Evolutionary conservation across 2,888 invertebrate species (phyloP), one percentile per base, ranked within the genome.

Genomic region (Sacculina carcini): DNA sequence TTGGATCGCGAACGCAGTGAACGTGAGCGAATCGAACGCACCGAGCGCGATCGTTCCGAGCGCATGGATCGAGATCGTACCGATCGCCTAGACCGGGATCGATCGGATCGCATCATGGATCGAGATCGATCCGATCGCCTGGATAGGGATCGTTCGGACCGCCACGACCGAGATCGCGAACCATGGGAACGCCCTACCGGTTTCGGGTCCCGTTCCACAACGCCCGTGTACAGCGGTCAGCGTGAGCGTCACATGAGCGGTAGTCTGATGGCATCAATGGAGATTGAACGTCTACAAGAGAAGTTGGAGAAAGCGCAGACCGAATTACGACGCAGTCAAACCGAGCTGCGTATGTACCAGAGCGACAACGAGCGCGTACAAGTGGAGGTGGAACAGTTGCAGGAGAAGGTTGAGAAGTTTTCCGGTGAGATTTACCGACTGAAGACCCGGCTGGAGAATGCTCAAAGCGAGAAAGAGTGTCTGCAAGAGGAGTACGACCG

Each of bases 391-490:
- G 75, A 81, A 47, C 79, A 77, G 16, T 69, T 87, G 53, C 89
- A 89, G 64, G 89, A 89, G 62, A 89, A 89, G 69, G 68, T 89
- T 56, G 89, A 89, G 65, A 86, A 87, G 69, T 84, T 85, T 52
- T 89, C 89, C 67, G 89, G 89, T 55, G 89, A 90, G 67, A 86
- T 90, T 34, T 89, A 89, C 63, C 77, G 89, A 65, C 72, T 89
- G 59, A 89, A 89, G 66, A 89, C 89, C 38, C 80, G 87, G 63
- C 71, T 89, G 62, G 89, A 89, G 71, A 89, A 89, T 70, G 86
- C 87, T 65, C 86, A 87, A 71, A 83, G 83, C 54, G 89, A 90
- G 68, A 85, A 86, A 63, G 86, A 87, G 63, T 86, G 84, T 63
- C 71, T 89, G 58, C 80, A 85, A 57, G 87, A 89, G 64, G 89